A percentile compares a stretch with the other conserved stretches of the same genome.
These are phyloP conservation scores for Spodoptera littoralis DNA, from an alignment of 2,888 invertebrate species.

Conservation along the genomic window DNA sequence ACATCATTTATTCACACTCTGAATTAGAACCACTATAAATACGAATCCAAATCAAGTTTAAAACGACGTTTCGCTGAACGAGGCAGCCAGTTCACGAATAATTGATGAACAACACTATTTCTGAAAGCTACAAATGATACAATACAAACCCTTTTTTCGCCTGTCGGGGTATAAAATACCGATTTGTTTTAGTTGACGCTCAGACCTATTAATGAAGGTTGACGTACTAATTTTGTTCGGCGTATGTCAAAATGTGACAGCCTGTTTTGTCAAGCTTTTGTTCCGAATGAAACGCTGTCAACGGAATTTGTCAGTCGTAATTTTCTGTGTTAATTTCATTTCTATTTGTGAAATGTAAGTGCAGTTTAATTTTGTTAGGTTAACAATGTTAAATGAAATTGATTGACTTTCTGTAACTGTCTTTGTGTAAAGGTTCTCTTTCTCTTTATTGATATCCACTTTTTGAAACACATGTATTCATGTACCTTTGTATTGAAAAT, in stretches of 20 bases:
- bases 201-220: conserved; percentile 19
- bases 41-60: conserved; percentile 35
- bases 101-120: conserved; percentile 50
- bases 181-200: conserved; percentile 44
- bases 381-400: no score
- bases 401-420: no score
- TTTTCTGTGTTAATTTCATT: neutral
- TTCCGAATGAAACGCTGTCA: conserved; percentile 12
- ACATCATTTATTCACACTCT: conserved; percentile 27
- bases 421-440: no score
- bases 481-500: no score
- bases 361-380: no score
- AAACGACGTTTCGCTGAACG: conserved; percentile 31
- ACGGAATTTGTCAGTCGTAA: conserved; percentile 3
- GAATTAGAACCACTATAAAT: conserved; percentile 39
- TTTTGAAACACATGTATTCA: no score
- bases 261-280: conserved; percentile 30
- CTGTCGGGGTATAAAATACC: conserved; percentile 29
- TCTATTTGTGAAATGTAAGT: neutral
- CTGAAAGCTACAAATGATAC: conserved; percentile 29
- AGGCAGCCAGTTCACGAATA: conserved; percentile 42
- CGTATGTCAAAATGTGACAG: conserved; percentile 22
- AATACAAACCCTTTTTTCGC: conserved; percentile 32
- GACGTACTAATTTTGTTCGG: conserved; percentile 43
- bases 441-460: no score